Conservation (phyloP, 2,797 vertebrate genomes). For the Dendrocincla tyrannina region DNA sequence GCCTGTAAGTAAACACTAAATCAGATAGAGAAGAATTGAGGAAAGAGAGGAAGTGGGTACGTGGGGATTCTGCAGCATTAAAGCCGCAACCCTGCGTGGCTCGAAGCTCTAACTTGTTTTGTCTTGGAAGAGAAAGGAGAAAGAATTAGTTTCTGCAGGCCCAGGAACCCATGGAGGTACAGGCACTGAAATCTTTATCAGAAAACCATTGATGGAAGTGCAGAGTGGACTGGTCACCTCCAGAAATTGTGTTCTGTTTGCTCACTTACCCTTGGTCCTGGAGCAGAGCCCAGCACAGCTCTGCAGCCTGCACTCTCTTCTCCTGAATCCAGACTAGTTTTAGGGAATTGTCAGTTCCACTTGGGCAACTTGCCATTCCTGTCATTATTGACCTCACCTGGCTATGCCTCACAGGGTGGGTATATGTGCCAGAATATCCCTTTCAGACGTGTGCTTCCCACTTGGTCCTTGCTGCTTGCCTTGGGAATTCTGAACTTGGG, state of each 20-base stretch:
- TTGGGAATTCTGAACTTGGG: rapidly evolving
- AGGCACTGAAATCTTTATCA: neutral
- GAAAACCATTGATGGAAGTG: neutral
- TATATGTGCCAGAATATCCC: neutral
- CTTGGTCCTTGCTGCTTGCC: neutral
- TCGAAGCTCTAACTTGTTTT: neutral
- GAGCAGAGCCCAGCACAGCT: neutral
- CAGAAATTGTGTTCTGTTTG: neutral
- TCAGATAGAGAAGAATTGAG: constrained; percentile 32
- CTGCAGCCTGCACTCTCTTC: neutral
- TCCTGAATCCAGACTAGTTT: neutral
- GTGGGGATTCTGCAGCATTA: neutral
- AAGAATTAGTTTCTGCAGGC: neutral
- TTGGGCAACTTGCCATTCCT: neutral
- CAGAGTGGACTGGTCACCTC: neutral
- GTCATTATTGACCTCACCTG: neutral
- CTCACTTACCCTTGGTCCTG: neutral
- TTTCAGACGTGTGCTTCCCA: rapidly evolving
- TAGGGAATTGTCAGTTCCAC: neutral
- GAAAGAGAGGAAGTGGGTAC: neutral
- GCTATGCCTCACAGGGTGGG: neutral
- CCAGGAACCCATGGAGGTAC: neutral
- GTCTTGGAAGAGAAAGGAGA: neutral
- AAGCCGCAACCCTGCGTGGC: neutral
- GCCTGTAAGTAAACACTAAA: constrained; percentile 51